Evolutionary conservation across 2,113 vertebrate genomes (phyloP).

Genomic region (Amia ocellicauda): DNA sequence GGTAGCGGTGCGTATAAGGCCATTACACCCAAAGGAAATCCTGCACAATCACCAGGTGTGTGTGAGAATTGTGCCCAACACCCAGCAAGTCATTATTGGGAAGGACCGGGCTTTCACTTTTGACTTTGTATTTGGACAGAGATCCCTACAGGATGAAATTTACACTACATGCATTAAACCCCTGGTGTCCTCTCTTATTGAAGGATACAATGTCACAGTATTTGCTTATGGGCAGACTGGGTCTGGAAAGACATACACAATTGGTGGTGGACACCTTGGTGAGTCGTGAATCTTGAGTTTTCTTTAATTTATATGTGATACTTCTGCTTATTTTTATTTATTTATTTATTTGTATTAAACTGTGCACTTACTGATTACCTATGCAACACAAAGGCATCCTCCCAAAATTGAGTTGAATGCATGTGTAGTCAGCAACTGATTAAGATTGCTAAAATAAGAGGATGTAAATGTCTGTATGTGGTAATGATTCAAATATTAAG

Average conservation of each 20-base stretch:
- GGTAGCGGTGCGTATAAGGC: conserved; percentile 84
- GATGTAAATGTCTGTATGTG: no score
- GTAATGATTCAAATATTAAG: no score
- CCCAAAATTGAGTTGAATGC: no score
- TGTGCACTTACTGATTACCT: neutral
- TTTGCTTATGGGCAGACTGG: conserved; percentile 92
- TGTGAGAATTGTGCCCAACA: conserved; percentile 69
- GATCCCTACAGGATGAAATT: conserved; percentile 75
- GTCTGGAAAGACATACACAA: conserved; percentile 89
- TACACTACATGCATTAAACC: conserved; percentile 78
- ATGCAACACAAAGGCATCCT: no score
- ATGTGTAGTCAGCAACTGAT: no score
- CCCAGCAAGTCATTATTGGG: conserved; percentile 75
- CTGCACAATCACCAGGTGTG: conserved; percentile 78
- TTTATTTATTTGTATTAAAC: neutral
- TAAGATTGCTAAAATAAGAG: no score
- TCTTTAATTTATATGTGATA: no score
- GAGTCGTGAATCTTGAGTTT: no score
- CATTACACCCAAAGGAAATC: conserved; percentile 79
- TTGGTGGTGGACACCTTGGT: conserved; percentile 74
- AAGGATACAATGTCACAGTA: conserved; percentile 84
- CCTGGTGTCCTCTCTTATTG: conserved; percentile 69
- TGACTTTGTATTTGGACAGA: conserved; percentile 83
- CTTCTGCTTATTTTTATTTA: no score
- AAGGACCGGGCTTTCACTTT: conserved; percentile 78